Evolutionary conservation across 2,113 vertebrate genomes (phyloP).

Genomic region (Prionailurus viverrinus): DNA sequence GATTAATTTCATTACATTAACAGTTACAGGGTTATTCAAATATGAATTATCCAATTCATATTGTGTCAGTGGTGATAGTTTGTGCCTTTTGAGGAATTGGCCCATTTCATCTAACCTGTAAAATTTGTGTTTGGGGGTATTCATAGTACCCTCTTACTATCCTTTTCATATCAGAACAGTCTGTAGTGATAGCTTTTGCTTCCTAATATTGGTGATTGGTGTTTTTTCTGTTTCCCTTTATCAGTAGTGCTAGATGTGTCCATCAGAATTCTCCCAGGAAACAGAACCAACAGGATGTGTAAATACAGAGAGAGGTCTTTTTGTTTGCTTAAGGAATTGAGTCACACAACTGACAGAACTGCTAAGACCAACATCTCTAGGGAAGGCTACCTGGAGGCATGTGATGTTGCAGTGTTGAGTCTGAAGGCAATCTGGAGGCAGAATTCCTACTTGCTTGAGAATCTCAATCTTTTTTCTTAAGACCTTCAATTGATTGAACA

Average conservation of each 20-base stretch:
- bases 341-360: not conserved
- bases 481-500: not conserved
- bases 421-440: not conserved
- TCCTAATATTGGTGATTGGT: not conserved
- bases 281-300: not conserved
- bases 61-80: not conserved
- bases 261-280: not conserved
- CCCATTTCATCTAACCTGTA: not conserved
- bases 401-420: not conserved
- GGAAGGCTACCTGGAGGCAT: not conserved
- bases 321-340: not conserved
- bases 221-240: not conserved
- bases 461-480: not conserved
- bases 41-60: not conserved
- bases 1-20: not conserved
- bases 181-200: not conserved
- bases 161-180: not conserved
- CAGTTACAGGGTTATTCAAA: not conserved
- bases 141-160: not conserved
- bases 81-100: not conserved
- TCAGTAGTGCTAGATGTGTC: not conserved
- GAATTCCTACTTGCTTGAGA: not conserved
- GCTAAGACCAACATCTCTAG: not conserved
- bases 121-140: not conserved
- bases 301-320: not conserved